Evolutionary conservation across 2,888 invertebrate genomes (phyloP).

Genomic region (Chrysodeixis includens): DNA sequence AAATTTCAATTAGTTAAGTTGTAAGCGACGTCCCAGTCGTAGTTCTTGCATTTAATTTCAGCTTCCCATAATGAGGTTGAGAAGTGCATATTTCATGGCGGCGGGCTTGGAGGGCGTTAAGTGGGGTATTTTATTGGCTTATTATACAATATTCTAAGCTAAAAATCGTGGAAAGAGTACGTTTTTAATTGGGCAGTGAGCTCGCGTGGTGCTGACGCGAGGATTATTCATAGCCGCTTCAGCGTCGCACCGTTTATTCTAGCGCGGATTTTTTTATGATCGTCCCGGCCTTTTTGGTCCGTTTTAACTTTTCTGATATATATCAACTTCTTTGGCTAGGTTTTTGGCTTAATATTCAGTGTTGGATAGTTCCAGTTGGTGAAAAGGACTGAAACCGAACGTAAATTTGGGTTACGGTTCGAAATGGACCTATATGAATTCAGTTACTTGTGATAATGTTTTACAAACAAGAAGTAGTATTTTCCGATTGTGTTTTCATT

Average conservation of each 20-base stretch:
- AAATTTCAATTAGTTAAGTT: constrained; percentile 62
- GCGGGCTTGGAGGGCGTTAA: constrained; percentile 83
- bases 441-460: too few species aligned
- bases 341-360: constrained; percentile 40
- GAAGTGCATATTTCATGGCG: constrained; percentile 87
- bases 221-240: constrained; percentile 88
- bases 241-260: constrained; percentile 79
- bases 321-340: constrained; percentile 47
- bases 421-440: not conserved
- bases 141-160: constrained; percentile 90
- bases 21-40: constrained; percentile 64
- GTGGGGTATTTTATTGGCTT: constrained; percentile 89
- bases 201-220: constrained; percentile 86
- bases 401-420: not conserved
- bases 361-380: constrained; percentile 23
- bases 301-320: constrained; percentile 67
- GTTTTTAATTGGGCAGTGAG: constrained; percentile 88
- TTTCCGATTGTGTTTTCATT: too few species aligned
- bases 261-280: constrained; percentile 74
- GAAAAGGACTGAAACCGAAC: not conserved
- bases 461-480: too few species aligned
- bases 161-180: constrained; percentile 89
- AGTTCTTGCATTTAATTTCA: constrained; percentile 85
- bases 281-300: constrained; percentile 61
- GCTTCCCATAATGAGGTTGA: constrained; percentile 83